phyloP scores from a whole-genome alignment of 1,140 invertebrate genomes.

The Drosophila pseudoananassae region DNA sequence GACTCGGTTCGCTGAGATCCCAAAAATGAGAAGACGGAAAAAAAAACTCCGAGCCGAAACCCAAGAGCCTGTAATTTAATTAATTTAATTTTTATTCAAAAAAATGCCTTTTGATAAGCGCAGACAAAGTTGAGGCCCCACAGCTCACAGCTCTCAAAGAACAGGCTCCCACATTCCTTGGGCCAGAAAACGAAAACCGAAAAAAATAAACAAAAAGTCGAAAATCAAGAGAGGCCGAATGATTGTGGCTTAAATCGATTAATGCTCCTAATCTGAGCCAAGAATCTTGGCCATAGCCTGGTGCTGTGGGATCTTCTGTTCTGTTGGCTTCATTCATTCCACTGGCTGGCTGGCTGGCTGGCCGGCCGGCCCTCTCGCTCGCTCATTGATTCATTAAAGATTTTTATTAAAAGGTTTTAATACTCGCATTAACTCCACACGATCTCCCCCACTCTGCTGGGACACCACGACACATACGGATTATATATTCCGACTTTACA shows the following conservation, averaged over 20 bases:
- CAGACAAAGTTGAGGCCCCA: constrained; percentile 59
- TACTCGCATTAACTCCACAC: constrained; percentile 83
- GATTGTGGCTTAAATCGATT: constrained; percentile 83
- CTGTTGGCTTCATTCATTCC: constrained; percentile 49
- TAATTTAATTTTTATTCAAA: constrained; percentile 84
- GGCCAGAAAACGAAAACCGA: constrained; percentile 13
- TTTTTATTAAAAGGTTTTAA: constrained; percentile 84
- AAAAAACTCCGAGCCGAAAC: constrained; percentile 23
- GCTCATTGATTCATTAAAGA: constrained; percentile 82
- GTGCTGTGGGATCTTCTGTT: constrained; percentile 25
- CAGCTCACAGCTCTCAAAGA: constrained; percentile 12
- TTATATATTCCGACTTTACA: not conserved
- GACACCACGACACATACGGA: too few relatives aligned
- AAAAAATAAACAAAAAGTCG: not conserved
- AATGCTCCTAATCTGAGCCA: constrained; percentile 79
- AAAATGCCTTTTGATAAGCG: constrained; percentile 77
- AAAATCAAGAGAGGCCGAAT: constrained; percentile 32
- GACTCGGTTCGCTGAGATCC: constrained; percentile 56
- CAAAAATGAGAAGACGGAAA: not conserved
- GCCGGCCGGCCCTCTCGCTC: constrained; percentile 12
- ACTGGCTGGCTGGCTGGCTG: not conserved
- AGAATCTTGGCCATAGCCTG: constrained; percentile 44
- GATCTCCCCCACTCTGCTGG: constrained; percentile 62
- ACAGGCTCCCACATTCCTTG: constrained; percentile 75
- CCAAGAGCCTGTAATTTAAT: constrained; percentile 77